Conservation (phyloP, 2,888 invertebrate genomes). For the Altica lythri region DNA sequence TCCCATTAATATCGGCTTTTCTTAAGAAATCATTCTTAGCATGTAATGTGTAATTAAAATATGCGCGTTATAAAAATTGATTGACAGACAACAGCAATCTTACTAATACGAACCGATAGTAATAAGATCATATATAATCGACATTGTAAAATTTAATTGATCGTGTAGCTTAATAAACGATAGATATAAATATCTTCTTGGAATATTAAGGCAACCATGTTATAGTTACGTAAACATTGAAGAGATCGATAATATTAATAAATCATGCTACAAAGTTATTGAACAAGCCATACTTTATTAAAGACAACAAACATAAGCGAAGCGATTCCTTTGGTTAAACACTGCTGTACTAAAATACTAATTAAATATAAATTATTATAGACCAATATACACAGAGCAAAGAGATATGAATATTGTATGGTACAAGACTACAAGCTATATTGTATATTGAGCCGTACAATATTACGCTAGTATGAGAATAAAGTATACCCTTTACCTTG, state of each 20-base stretch:
- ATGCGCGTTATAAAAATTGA: constrained; percentile 4
- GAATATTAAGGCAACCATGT: constrained; percentile 38
- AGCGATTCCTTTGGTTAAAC: constrained; percentile 39
- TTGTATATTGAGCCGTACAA: constrained; percentile 15
- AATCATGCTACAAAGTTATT: constrained; percentile 45
- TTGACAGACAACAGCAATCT: not conserved
- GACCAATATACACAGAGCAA: constrained; percentile 34
- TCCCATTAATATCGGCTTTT: not conserved
- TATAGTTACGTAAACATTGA: constrained; percentile 38
- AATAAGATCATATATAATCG: constrained; percentile 17
- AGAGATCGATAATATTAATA: constrained; percentile 45
- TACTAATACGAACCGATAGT: not conserved
- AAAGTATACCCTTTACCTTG: constrained; percentile 34
- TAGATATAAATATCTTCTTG: constrained; percentile 41
- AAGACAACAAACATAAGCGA: constrained; percentile 43
- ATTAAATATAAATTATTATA: constrained; percentile 43
- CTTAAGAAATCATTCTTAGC: not conserved
- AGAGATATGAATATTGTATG: constrained; percentile 36
- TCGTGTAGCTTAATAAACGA: constrained; percentile 36
- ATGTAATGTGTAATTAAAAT: constrained; percentile 3
- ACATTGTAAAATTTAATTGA: constrained; percentile 42
- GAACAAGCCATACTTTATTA: constrained; percentile 41
- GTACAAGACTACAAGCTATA: constrained; percentile 13
- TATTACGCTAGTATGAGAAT: constrained; percentile 30
- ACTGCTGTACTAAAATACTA: constrained; percentile 41